Conservation (phyloP, 2,888 invertebrate species). For the Heterodera filipjevi region DNA sequence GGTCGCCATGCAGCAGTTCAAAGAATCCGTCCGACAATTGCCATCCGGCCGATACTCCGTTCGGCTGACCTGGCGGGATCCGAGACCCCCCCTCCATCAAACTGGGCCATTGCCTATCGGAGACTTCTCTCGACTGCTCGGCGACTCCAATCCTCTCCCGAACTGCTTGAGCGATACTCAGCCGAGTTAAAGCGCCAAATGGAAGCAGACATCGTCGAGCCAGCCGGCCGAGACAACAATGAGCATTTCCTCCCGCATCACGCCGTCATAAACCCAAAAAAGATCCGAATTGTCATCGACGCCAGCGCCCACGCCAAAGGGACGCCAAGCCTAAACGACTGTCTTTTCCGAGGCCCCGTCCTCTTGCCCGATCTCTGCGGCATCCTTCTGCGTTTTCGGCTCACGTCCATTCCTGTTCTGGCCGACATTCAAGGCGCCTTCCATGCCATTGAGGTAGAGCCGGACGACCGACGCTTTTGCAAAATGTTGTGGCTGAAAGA, state of each 20-base stretch:
- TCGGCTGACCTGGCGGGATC: too few species aligned
- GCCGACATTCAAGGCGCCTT: too few species aligned
- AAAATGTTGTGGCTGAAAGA: conserved; percentile 43
- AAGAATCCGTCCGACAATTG: too few species aligned
- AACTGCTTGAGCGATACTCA: too few species aligned
- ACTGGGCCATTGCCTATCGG: neutral
- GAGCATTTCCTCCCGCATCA: conserved; percentile 23
- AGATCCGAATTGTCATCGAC: too few species aligned
- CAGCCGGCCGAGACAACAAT: neutral
- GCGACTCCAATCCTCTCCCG: too few species aligned
- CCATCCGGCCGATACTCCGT: too few species aligned
- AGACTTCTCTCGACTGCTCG: neutral
- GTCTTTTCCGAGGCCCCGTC: conserved; percentile 37
- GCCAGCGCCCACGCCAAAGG: too few species aligned
- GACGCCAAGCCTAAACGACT: conserved; percentile 34
- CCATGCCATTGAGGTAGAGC: conserved; percentile 23
- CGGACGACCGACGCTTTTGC: conserved; percentile 32
- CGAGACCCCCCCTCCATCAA: too few species aligned
- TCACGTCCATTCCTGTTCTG: neutral
- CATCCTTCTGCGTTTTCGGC: conserved; percentile 32
- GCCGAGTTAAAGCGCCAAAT: neutral
- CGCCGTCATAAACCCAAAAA: too few species aligned
- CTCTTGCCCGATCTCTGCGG: conserved; percentile 33
- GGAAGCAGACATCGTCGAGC: conserved; percentile 38
- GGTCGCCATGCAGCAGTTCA: too few species aligned